Evolutionary conservation across 1,140 invertebrate genomes (phyloP).

Genomic region (Lordiphosa collinella): DNA sequence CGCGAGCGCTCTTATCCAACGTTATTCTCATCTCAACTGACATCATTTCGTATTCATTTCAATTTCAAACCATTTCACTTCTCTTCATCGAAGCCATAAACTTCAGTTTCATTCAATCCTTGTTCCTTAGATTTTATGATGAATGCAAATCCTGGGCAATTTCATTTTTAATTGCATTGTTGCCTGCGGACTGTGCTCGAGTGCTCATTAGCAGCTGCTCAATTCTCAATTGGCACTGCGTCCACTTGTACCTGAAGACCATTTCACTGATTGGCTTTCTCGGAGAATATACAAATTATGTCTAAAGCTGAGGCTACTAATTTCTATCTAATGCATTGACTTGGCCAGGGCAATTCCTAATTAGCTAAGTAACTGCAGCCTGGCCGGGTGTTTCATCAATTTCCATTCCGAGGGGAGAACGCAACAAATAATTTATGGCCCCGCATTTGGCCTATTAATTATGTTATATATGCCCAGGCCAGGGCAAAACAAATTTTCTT

Average conservation of each 20-base stretch:
- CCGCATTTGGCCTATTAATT: constrained; percentile 56
- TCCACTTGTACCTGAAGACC: constrained; percentile 8
- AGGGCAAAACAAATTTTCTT: constrained; percentile 31
- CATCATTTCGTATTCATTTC: constrained; percentile 4
- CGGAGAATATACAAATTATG: constrained; percentile 24
- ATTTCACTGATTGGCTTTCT: constrained; percentile 37
- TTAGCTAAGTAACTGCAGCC: constrained; percentile 48
- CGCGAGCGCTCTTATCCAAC: no score
- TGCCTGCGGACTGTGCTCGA: constrained; percentile 4
- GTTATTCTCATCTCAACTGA: background rate
- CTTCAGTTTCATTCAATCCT: constrained; percentile 31
- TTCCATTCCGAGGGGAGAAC: background rate
- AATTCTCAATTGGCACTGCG: constrained; percentile 6
- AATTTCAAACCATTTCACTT: constrained; percentile 4
- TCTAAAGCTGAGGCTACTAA: constrained; percentile 4
- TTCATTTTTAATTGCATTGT: constrained; percentile 57
- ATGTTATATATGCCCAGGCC: constrained; percentile 12
- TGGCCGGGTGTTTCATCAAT: constrained; percentile 18
- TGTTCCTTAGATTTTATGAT: constrained; percentile 4
- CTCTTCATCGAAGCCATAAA: constrained; percentile 8
- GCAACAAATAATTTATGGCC: constrained; percentile 37
- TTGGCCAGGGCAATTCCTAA: constrained; percentile 33
- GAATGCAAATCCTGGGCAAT: constrained; percentile 53
- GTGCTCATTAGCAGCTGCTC: constrained; percentile 16
- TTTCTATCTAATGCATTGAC: constrained; percentile 35